These are phyloP conservation scores for Ectemnius continuus DNA, from an alignment of 2,888 invertebrate species.

Conservation along the genomic window DNA sequence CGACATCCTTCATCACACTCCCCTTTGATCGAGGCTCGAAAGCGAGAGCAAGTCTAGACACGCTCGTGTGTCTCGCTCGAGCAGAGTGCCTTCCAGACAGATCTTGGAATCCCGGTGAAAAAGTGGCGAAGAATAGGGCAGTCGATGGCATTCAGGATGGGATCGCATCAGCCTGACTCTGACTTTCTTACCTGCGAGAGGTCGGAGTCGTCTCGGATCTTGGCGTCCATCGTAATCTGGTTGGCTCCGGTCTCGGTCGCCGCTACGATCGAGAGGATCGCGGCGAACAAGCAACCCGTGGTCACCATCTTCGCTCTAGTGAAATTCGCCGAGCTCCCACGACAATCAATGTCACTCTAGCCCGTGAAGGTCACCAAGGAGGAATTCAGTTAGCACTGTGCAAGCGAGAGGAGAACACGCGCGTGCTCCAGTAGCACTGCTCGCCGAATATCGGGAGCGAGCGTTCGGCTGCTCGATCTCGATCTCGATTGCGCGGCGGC, in stretches of 20 bases:
- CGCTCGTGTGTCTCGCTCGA: not conserved
- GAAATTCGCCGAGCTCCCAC: conserved; percentile 13
- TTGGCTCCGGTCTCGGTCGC: conserved; percentile 47
- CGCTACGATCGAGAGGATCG: conserved; percentile 43
- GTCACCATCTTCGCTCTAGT: conserved; percentile 39
- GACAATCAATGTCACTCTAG: conserved; percentile 33
- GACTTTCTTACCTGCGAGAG: conserved; percentile 63
- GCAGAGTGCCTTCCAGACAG: not conserved
- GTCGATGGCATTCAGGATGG: too few relatives aligned
- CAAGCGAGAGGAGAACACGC: not conserved
- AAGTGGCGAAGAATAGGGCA: too few relatives aligned
- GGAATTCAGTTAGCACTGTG: conserved; percentile 2
- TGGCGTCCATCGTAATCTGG: conserved; percentile 67
- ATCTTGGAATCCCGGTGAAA: not conserved
- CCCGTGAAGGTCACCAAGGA: conserved; percentile 25
- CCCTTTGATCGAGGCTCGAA: not conserved
- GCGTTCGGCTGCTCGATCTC: not conserved
- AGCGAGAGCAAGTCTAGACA: not conserved
- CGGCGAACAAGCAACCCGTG: conserved; percentile 25
- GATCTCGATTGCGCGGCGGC: not conserved
- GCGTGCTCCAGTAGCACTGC: not conserved
- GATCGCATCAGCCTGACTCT: not conserved
- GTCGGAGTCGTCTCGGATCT: conserved; percentile 72
- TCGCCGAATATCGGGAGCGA: not conserved
- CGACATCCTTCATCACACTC: conserved; percentile 16